Evolutionary conservation across 2,797 vertebrate genomes (phyloP).

Genomic region (Notolepis coatsorum): DNA sequence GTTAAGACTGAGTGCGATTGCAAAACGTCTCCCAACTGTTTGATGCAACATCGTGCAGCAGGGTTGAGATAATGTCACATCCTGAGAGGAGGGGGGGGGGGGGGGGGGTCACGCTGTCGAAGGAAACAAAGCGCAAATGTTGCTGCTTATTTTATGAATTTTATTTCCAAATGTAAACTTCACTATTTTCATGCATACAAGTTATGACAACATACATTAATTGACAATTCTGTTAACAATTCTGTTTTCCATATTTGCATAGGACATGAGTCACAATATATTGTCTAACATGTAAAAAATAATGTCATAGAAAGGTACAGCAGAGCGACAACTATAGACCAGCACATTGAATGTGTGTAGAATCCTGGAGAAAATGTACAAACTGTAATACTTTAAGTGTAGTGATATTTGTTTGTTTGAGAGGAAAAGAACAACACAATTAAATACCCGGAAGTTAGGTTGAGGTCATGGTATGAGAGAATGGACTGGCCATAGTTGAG

Average conservation of each 20-base stretch:
- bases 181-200: slow-evolving; percentile 99
- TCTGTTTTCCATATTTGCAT: slow-evolving; percentile 94
- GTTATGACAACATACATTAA: slow-evolving; percentile 93
- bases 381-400: slow-evolving; percentile 92
- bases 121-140: slow-evolving; percentile 24
- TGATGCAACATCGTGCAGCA: too few species aligned
- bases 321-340: slow-evolving; percentile 93
- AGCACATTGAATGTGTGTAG: slow-evolving; percentile 81
- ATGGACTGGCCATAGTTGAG: slow-evolving; percentile 86
- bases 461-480: slow-evolving; percentile 79
- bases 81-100: too few species aligned
- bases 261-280: slow-evolving; percentile 98
- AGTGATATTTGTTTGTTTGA: slow-evolving; percentile 90
- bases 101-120: not conserved
- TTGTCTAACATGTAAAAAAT: slow-evolving; percentile 98
- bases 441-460: slow-evolving; percentile 81
- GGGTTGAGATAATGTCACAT: too few species aligned
- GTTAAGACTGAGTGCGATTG: not conserved
- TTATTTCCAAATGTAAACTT: slow-evolving; percentile 99
- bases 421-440: slow-evolving; percentile 56
- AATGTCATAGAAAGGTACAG: slow-evolving; percentile 95
- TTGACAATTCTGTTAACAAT: slow-evolving; percentile 93
- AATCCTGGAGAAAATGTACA: slow-evolving; percentile 88
- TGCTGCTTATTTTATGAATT: slow-evolving; percentile 86
- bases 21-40: not conserved